These are phyloP conservation scores for Aporophyla nigra DNA, from an alignment of 2,888 invertebrate species.

Conservation along the genomic window DNA sequence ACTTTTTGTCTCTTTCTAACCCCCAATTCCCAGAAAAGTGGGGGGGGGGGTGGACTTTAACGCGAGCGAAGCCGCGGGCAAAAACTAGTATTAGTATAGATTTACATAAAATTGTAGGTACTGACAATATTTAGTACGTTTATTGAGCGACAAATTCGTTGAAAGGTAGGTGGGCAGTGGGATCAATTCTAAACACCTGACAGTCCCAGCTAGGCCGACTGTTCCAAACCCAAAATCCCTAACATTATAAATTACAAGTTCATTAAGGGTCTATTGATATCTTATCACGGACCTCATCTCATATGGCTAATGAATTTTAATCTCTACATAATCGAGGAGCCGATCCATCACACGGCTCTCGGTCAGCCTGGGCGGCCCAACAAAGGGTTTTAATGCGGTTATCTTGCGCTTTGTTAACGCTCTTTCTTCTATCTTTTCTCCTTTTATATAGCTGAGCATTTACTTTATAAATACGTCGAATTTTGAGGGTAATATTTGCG, in stretches of 20 bases:
- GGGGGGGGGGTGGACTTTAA: too few relatives aligned
- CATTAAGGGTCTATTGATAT: slow-evolving; percentile 53
- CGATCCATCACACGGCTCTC: slow-evolving; percentile 84
- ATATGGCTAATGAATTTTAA: slow-evolving; percentile 72
- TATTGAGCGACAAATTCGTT: too few relatives aligned
- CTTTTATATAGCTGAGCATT: slow-evolving; percentile 30
- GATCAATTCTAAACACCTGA: not conserved
- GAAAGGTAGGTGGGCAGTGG: too few relatives aligned
- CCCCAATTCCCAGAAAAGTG: too few relatives aligned
- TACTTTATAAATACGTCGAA: slow-evolving; percentile 41
- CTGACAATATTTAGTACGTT: too few relatives aligned
- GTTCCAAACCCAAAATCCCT: slow-evolving; percentile 35
- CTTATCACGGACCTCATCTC: slow-evolving; percentile 57
- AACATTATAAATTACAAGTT: slow-evolving; percentile 52
- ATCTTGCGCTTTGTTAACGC: slow-evolving; percentile 84
- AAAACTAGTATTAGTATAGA: too few relatives aligned
- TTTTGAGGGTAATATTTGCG: slow-evolving; percentile 28
- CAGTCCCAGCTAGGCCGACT: not conserved
- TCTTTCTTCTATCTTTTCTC: slow-evolving; percentile 80
- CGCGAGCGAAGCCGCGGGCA: too few relatives aligned
- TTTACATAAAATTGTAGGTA: too few relatives aligned
- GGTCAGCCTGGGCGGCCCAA: slow-evolving; percentile 76
- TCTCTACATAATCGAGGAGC: slow-evolving; percentile 75
- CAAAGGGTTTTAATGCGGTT: slow-evolving; percentile 88
- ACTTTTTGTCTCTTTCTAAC: too few relatives aligned